Base-by-base conservation (phyloP, 2,888 invertebrate species). In the Clanis bilineata region DNA sequence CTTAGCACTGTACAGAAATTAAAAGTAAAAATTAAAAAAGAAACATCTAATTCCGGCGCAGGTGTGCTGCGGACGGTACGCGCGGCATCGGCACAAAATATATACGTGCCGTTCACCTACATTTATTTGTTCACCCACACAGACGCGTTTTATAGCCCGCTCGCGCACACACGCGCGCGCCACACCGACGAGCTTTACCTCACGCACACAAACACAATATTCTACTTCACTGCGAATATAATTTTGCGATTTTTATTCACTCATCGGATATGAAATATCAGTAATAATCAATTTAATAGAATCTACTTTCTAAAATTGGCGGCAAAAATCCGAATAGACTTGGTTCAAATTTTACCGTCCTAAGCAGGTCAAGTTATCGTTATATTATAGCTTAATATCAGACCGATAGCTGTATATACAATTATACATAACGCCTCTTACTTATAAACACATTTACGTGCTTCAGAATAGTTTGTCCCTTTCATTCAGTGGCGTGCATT, bases 71-170 rank as follows among this genome's bases (percentile, higher is more conserved):
- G 63, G 63, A 66, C 76, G 64, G 73, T 82, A 81, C 79, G 67
- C 57, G 72, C 76, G 68, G 60, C 71, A 64, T 68, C 74, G 70
- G 73, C 78, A 76, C 74, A 73, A 80, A 79, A 81, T 86, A 85
- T 86, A 85, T 86, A 90, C 85, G 78, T 82, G 84, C 82, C 76
- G 80, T 80, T 89, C 87, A 89, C 90, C 90, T 89, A 90, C 90
- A 90, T 91, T 89, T 89, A 89, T 90, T 87, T 89, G 84, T 83
- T 72, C 81, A 84, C 90, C 63, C 90, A 90, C 90, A 90, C 90
- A 80, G 61, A 6, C 75, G 59, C 78, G 67, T 82, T 87, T 88
- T 86, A 90, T 85, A 74, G 87, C 87, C 62, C 69, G 67, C 68
- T 65, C 77, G 74, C 84, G 69, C 82, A 74, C 75, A 74, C 76